Percentiles rank a stretch among this genome's conserved stretches.
Conservation (phyloP, 1,140 invertebrate genomes). For the Holcopasites calliopsidis region DNA sequence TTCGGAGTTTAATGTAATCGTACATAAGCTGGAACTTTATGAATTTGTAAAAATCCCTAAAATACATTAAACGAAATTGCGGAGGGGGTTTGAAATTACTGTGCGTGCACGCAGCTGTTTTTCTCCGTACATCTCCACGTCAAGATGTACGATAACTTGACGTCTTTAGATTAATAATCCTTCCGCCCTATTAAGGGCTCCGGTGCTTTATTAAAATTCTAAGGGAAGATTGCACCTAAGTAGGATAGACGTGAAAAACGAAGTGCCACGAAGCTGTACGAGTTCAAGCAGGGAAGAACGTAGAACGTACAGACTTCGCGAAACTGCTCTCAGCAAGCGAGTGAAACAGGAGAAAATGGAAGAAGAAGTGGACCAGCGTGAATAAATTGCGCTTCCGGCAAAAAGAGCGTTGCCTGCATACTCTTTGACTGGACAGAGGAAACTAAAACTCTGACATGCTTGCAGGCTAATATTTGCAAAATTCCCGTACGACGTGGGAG, state of each 20-base stretch:
- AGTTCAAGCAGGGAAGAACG: not conserved
- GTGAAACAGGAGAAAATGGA: slow-evolving; percentile 21
- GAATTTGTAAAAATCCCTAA: no score
- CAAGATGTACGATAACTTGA: not conserved
- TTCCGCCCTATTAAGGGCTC: slow-evolving; percentile 6
- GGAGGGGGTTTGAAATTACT: no score
- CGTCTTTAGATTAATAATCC: not conserved
- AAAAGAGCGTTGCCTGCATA: slow-evolving; percentile 1
- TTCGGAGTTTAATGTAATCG: not conserved
- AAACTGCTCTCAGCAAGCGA: slow-evolving; percentile 14
- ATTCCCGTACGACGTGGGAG: not conserved
- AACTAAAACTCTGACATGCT: not conserved
- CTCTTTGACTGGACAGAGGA: not conserved
- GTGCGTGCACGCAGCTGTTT: no score
- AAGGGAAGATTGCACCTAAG: not conserved
- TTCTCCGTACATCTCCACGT: not conserved
- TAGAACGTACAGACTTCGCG: slow-evolving; percentile 19
- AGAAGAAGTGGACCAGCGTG: slow-evolving; percentile 32
- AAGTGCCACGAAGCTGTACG: slow-evolving; percentile 18
- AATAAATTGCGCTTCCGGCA: slow-evolving; percentile 31
- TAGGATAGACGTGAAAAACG: slow-evolving; percentile 9
- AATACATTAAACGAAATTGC: no score
- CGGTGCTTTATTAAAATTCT: slow-evolving; percentile 17
- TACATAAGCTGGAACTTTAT: no score
- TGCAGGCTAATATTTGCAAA: slow-evolving; percentile 14